Conservation (phyloP, 2,113 vertebrate species). For the Gallinago undulata region DNA sequence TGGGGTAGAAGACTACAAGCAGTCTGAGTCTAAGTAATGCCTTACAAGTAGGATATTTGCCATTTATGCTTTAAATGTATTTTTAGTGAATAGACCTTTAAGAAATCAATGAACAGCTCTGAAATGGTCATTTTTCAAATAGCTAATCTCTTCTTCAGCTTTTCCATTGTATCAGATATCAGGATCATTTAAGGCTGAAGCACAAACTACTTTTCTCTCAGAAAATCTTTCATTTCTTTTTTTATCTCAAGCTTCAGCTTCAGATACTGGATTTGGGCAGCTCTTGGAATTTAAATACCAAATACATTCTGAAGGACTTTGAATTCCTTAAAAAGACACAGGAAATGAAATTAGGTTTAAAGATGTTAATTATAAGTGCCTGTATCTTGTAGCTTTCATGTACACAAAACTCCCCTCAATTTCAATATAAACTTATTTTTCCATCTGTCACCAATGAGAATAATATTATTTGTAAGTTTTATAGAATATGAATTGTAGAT, state of each 20-base stretch:
- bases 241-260: slow-evolving; percentile 14
- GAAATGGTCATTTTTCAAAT: slow-evolving; percentile 54
- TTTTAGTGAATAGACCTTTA: slow-evolving; percentile 28
- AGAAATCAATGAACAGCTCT: slow-evolving; percentile 31
- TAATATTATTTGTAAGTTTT: not conserved
- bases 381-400: not conserved
- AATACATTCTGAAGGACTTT: not conserved
- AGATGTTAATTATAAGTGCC: not conserved
- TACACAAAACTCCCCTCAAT: not conserved
- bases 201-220: not conserved
- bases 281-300: slow-evolving; percentile 17
- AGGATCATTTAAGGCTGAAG: slow-evolving; percentile 8
- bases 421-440: not conserved
- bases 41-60: not conserved
- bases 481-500: not conserved
- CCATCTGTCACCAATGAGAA: not conserved
- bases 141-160: slow-evolving; percentile 30
- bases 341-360: slow-evolving; percentile 12
- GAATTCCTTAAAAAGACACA: not conserved
- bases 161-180: slow-evolving; percentile 31
- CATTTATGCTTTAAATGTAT: slow-evolving; percentile 3
- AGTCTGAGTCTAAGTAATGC: not conserved
- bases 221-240: slow-evolving; percentile 2
- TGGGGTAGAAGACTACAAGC: not conserved
- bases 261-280: not conserved